Evolutionary conservation across 2,113 vertebrate genomes (phyloP), one percentile per base, ranked within the genome.

Genomic region (Zingel zingel): DNA sequence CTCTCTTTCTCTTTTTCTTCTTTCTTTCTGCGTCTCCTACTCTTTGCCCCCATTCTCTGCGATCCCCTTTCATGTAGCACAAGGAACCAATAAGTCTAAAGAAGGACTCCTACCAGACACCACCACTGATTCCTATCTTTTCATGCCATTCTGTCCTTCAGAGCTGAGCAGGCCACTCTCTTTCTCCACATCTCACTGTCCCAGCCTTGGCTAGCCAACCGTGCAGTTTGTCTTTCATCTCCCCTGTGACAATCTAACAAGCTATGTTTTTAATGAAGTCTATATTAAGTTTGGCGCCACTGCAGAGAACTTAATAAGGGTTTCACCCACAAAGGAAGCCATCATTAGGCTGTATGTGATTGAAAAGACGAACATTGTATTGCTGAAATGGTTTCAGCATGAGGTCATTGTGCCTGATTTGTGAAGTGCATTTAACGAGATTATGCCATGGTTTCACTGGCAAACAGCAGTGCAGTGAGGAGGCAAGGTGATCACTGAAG

Each of bases 1-100:
- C 67, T 56, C 19, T 80, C 23, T 63, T 59, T 23, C n/a, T 64
- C n/a, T 43, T 33, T 36, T 36, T 30, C 74, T 25, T 71, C 18
- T 57, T 48, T 73, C 13, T 77, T 30, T 68, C 59, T 72, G 43
- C 27, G 5, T 88, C 79, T 79, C 77, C 45, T 36, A 21, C 68
- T 59, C 66, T 64, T 74, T 80, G 33, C 53, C 66, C 36, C 77
- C 66, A 14, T 80, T 74, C 67, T 81, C 61, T 6, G 15, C 77
- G 79, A 88, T 90, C 88, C 69, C 62, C 82, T 90, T 91, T 92
- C 57, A 86, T 90, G 84, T 74, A 65, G 77, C 84, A 90, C 85
- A 74, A 87, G 89, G 82, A 90, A 88, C 82, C 77, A 89, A 90
- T 68, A 74, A 76, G 70, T 79, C 27, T 58, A 21, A 65, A 66